Base-by-base conservation (phyloP, 23 tunicate genomes). In the Trididemnum clinides region DNA sequence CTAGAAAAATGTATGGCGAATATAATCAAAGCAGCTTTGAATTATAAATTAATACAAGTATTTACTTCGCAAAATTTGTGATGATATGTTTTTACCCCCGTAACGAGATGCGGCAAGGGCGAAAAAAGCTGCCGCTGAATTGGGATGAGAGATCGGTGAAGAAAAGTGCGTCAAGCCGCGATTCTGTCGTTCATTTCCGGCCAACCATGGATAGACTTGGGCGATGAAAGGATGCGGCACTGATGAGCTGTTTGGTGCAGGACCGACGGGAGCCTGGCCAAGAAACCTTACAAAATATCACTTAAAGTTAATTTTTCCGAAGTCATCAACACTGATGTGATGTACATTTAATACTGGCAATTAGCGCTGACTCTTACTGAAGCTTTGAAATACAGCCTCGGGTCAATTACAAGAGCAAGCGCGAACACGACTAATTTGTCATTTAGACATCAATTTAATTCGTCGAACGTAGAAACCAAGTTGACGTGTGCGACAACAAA, bases 171-270 rank as follows among this genome's bases (percentile, higher is more conserved):
- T 66, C 33, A 57, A 82, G 64, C 82, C 80, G 69, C 76, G 77
- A 71, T 82, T 75, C 34, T 0, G 87, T 4, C 39, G 65, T 58
- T 82, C 86, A 51, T 34, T 72, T 50, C 78, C 81, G 34, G 88
- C 76, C 33, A 71, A 82, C 85, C 86, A 38, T 12, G 95, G 95
- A 44, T 90, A 90, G 72, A 90, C 75, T 37, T 90, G 95, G 39
- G 95, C 95, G 82, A 90, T 82, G 49, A 90, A 90, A 39, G 95
- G 95, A 34, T 87, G 85, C 2, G 89, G 86, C 19, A 86, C 78
- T 6, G 66, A 50, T 0, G 89, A 37, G 1, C 74, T 74, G 1
- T 66, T 32, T 5, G 77, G 6, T 6, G 57, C 58, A 22, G 80
- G 33, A 1, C 51, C 36, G 0, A 54, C 39, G 18, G 74, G 37